Base-by-base conservation (phyloP, 1,140 invertebrate species). In the Lanistes nyassanus region DNA sequence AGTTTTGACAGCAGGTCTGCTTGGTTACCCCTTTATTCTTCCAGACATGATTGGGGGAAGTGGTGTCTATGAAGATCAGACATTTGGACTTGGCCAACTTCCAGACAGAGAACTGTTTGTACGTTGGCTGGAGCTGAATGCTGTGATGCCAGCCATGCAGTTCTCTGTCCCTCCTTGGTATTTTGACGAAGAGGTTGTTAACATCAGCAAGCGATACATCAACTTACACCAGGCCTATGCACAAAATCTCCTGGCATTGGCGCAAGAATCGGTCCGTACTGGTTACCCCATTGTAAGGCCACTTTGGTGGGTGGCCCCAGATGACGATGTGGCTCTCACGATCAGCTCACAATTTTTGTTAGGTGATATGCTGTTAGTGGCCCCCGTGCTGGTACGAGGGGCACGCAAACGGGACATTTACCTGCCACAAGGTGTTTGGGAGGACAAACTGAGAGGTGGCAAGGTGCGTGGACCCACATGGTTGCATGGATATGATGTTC, bases 21-120 rank as follows among this genome's bases (percentile, higher is more conserved):
- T 94, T 75, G 96, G 96, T 3, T 97, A 97, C 89, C 92, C 94
- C 0, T 93, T 94, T 81, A 93, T 97, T 13, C 88, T 98, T 3
- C 95, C 96, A 0, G 96, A 98, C 85, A 96, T 98, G 95, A 94
- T 98, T 80, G 96, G 96, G 3, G 97, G 97, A 4, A 98, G 97
- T 87, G 95, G 93, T 0, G 88, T 92, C 89, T 34, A 83, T n/a
- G 4, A 86, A 81, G 2, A 76, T 78, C 34, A 62, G 56, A 56
- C 62, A 7, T 58, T 77, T 31, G 21, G n/a, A 19, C 64, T 31
- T 21, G 75, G 77, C 36, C 70, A 64, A 56, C 75, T 80, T 23
- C 95, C 95, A 0, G 92, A 92, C 5, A 92, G 93, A 76, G 94
- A 98, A 88, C 90, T 98, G 13, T 97, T 94, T 81, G 92, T 98